A percentile compares a stretch with the other conserved stretches of the same genome.
These are phyloP conservation scores for Dasypolia templi DNA, from an alignment of 2,888 invertebrate genomes.

Conservation along the genomic window DNA sequence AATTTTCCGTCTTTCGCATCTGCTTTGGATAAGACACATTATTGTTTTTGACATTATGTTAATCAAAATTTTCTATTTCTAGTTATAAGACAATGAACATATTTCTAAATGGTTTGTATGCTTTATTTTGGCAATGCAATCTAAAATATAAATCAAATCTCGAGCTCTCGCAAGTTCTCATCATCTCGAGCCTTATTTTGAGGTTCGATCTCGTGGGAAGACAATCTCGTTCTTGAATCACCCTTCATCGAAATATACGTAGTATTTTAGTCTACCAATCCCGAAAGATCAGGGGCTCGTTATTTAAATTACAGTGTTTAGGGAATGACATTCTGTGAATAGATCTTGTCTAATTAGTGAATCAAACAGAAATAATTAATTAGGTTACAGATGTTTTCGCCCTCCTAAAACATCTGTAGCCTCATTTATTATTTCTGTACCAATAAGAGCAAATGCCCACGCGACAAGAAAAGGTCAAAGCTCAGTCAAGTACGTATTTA, in stretches of 20 bases:
- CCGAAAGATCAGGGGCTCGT: not conserved
- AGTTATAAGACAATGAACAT: not conserved
- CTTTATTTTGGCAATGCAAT: not conserved
- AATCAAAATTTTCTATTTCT: not conserved
- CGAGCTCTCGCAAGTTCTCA: not conserved
- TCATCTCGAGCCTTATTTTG: not conserved
- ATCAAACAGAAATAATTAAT: too few species aligned
- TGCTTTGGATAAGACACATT: not conserved
- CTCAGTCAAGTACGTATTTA: not conserved
- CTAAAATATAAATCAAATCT: not conserved
- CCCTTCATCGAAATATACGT: not conserved
- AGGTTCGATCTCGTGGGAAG: not conserved
- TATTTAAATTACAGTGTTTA: not conserved
- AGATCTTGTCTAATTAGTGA: slow-evolving; percentile 4
- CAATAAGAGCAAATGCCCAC: slow-evolving; percentile 1
- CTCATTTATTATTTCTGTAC: not conserved
- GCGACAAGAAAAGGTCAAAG: slow-evolving; percentile 3
- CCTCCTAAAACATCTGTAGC: too few species aligned
- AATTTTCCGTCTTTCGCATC: not conserved
- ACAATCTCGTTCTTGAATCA: not conserved
- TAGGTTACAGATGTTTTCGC: too few species aligned
- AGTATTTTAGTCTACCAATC: not conserved
- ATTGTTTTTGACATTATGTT: not conserved
- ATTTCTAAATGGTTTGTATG: not conserved
- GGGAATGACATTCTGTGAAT: slow-evolving; percentile 9